These are phyloP conservation scores for Polyommatus iphigenia DNA, from an alignment of 2,888 invertebrate genomes.

Conservation along the genomic window DNA sequence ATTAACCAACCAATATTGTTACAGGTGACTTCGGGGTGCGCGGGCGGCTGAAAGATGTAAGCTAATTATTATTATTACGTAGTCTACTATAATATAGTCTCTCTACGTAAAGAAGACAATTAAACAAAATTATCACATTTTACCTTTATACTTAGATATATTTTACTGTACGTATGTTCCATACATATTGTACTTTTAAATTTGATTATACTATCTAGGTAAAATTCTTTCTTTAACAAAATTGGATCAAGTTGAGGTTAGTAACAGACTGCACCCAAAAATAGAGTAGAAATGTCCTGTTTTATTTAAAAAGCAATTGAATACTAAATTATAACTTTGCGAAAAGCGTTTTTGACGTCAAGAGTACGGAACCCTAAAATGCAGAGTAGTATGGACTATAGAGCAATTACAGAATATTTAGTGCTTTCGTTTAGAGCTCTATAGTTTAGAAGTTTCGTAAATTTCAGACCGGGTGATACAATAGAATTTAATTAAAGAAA, in stretches of 20 bases:
- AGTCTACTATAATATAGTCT: background rate
- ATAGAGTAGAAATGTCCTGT: too few species aligned
- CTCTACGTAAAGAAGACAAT: background rate
- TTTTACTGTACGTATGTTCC: too few species aligned
- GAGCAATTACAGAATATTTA: background rate
- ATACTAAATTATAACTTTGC: too few species aligned
- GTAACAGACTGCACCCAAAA: too few species aligned
- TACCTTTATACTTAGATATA: too few species aligned
- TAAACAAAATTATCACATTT: background rate
- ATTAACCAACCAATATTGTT: background rate
- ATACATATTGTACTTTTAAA: background rate
- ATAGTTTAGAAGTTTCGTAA: background rate
- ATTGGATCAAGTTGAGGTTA: too few species aligned
- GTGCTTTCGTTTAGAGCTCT: slow-evolving; percentile 8
- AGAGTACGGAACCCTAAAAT: background rate
- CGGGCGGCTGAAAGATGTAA: slow-evolving; percentile 5
- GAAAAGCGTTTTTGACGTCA: background rate
- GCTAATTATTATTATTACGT: background rate
- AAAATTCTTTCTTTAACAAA: too few species aligned
- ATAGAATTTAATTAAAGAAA: slow-evolving; percentile 9
- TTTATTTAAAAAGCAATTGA: too few species aligned
- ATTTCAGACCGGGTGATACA: background rate
- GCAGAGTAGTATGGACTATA: background rate
- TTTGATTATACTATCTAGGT: too few species aligned
- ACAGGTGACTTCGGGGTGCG: background rate